These are phyloP conservation scores for Lepus timidus DNA, from an alignment of 2,113 vertebrate species.

Conservation along the genomic window DNA sequence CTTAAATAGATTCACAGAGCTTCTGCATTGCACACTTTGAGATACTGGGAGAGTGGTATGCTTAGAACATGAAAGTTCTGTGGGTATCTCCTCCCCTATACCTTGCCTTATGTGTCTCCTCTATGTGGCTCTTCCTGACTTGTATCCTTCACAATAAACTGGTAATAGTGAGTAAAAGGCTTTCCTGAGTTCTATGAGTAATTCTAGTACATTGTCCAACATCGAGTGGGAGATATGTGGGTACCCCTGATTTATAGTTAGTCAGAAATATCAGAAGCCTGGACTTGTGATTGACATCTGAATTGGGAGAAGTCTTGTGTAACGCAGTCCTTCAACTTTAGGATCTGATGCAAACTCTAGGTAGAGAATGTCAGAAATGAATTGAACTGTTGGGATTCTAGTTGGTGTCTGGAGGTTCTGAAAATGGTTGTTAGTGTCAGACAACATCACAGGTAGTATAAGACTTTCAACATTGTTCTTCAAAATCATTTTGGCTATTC, in stretches of 20 bases:
- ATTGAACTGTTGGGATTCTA: background rate
- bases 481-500: background rate
- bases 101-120: background rate
- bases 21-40: background rate
- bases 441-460: background rate
- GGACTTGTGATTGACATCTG: background rate
- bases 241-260: background rate
- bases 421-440: background rate
- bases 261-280: background rate
- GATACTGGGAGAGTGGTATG: background rate
- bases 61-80: background rate
- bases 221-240: background rate
- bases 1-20: background rate
- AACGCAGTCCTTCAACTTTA: background rate
- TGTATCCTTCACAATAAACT: background rate
- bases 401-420: background rate
- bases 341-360: background rate
- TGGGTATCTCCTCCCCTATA: too few species aligned
- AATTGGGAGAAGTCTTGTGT: background rate
- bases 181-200: background rate
- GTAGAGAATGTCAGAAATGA: background rate
- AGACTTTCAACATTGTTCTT: conserved; percentile 7
- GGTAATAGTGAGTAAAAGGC: background rate
- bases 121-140: background rate
- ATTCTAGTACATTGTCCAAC: background rate